Percentiles rank a stretch among this genome's conserved stretches.
Conservation (phyloP, 35 echinoderm and acorn worm species). For the Acanthaster planci region DNA sequence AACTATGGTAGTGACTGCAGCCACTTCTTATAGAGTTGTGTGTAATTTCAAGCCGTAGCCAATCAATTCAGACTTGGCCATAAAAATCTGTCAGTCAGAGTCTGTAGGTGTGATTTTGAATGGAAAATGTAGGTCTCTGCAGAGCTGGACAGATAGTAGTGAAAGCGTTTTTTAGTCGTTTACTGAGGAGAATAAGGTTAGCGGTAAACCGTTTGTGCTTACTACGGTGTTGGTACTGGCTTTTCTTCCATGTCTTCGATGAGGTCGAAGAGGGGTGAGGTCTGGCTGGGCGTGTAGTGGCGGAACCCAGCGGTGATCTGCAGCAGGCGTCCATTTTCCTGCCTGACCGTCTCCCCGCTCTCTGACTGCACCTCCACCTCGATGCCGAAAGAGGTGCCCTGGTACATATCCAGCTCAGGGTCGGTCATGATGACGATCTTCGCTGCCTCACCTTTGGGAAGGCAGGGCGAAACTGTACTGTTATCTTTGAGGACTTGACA, state of each 20-base stretch:
- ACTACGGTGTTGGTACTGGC: constrained; percentile 82
- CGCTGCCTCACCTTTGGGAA: constrained; percentile 65
- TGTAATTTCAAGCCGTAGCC: too few species aligned
- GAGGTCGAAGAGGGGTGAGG: constrained; percentile 77
- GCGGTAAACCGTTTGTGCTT: constrained; percentile 25
- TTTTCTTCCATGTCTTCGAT: constrained; percentile 95
- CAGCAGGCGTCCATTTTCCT: constrained; percentile 66
- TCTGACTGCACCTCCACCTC: constrained; percentile 72
- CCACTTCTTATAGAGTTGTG: too few species aligned
- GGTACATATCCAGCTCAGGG: constrained; percentile 52
- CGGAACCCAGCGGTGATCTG: constrained; percentile 80
- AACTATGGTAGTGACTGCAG: too few species aligned
- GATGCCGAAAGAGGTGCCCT: constrained; percentile 75
- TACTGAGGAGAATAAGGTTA: too few species aligned
- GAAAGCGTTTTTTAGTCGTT: too few species aligned
- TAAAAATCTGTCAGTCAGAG: too few species aligned
- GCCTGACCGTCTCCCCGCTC: constrained; percentile 60
- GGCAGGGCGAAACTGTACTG: not conserved
- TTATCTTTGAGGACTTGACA: too few species aligned
- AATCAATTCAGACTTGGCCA: too few species aligned
- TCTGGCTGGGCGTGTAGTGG: constrained; percentile 70
- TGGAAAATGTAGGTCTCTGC: too few species aligned
- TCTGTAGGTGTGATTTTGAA: too few species aligned
- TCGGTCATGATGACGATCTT: constrained; percentile 57
- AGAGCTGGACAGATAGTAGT: too few species aligned